Evolutionary conservation across 1,140 invertebrate genomes (phyloP).

Genomic region (Bombus sylvicola): DNA sequence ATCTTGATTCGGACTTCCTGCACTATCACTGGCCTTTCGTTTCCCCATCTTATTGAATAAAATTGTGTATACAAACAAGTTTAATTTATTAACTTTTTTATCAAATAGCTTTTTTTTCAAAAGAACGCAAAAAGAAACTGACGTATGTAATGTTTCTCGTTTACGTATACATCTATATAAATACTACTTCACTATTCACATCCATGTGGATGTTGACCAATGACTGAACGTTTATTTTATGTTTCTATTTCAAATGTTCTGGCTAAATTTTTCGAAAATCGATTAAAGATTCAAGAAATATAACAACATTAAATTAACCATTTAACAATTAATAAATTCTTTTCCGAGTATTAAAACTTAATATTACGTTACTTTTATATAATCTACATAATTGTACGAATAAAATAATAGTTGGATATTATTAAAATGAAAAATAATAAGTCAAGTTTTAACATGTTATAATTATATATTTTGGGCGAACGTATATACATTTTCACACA

Average conservation of each 20-base stretch:
- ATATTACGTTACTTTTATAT: background rate
- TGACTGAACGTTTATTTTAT: background rate
- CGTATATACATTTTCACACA: constrained; percentile 33
- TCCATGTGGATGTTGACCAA: background rate
- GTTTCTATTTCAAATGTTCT: background rate
- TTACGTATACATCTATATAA: too few species aligned
- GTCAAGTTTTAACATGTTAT: background rate
- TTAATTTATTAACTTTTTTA: constrained; percentile 1
- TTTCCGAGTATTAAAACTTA: background rate
- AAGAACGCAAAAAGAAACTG: background rate
- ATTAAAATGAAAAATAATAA: background rate
- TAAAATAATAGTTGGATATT: too few species aligned
- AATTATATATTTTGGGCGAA: constrained; percentile 52
- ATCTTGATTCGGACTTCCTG: constrained; percentile 85
- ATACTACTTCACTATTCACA: background rate
- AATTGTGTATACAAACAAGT: background rate
- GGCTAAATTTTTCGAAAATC: background rate
- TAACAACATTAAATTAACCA: background rate
- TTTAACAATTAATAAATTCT: background rate
- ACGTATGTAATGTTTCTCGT: background rate
- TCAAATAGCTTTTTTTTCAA: background rate
- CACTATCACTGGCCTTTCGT: constrained; percentile 83
- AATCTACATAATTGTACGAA: background rate
- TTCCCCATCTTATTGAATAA: constrained; percentile 83
- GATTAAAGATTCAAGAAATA: background rate